Base-by-base conservation (phyloP, 1,140 invertebrate species). In the Contarinia nasturtii region DNA sequence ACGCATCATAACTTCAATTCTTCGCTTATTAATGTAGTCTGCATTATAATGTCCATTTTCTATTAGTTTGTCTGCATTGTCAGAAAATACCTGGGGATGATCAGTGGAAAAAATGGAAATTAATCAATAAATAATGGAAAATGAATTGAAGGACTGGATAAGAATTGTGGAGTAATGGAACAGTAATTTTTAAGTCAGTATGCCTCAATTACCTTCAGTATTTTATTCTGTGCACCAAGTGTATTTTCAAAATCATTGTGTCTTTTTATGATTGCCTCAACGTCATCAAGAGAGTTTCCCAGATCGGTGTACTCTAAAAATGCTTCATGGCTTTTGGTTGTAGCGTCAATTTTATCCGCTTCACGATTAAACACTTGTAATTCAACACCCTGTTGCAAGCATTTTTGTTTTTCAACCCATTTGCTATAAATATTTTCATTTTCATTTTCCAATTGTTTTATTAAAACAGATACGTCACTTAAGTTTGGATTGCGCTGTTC, bases 161-260 rank as follows among this genome's bases (percentile, higher is more conserved):
- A n/a, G n/a, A n/a, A n/a, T n/a, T n/a, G n/a, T n/a, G n/a, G n/a
- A n/a, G n/a, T n/a, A n/a, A n/a, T n/a, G n/a, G n/a, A n/a, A n/a
- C n/a, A n/a, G n/a, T n/a, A n/a, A n/a, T n/a, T n/a, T n/a, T n/a
- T n/a, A n/a, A n/a, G n/a, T n/a, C n/a, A n/a, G n/a, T n/a, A n/a
- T n/a, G n/a, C n/a, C n/a, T n/a, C n/a, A n/a, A n/a, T n/a, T n/a
- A n/a, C n/a, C n/a, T n/a, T n/a, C n/a, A n/a, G n/a, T 45, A 91
- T 73, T 53, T 97, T 92, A 60, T 97, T 92, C 65, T 97, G 92
- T 14, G 89, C 92, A 48, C 77, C 73, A 3, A 98, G 70, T 18
- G 88, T 92, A 55, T 88, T 91, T 57, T 93, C 85, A 65, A 98
- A 90, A 62, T 96, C 92, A 57, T 87, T 78, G 57, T 98, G 94